A percentile compares a stretch with the other conserved stretches of the same genome.
Evolutionary conservation across 2,113 vertebrate species (phyloP).

Genomic region (Galemys pyrenaicus): DNA sequence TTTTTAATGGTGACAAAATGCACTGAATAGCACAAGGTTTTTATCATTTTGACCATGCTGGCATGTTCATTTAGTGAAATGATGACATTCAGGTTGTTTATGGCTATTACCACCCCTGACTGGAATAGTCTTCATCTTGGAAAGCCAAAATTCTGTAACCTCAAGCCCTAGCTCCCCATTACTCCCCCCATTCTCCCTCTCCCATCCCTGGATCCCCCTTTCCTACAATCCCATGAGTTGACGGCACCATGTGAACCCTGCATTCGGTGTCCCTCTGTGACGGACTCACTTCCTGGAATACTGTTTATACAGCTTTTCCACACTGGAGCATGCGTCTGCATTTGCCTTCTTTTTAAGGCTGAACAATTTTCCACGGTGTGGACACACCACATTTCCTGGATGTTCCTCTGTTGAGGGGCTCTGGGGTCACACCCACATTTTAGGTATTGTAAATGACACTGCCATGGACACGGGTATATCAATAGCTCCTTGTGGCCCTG

Average conservation of each 20-base stretch:
- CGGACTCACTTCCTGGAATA: not conserved
- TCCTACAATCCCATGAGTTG: too few species aligned
- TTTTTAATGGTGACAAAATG: not conserved
- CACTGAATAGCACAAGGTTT: too few species aligned
- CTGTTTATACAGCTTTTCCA: not conserved
- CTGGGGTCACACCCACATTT: not conserved
- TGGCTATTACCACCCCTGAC: too few species aligned
- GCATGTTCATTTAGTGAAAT: accelerated
- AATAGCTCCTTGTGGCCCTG: not conserved
- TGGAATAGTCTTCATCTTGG: too few species aligned
- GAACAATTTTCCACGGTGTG: not conserved
- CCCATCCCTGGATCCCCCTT: too few species aligned
- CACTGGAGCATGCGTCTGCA: not conserved
- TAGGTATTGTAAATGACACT: not conserved
- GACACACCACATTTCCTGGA: too few species aligned
- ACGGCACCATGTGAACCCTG: too few species aligned
- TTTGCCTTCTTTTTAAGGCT: not conserved
- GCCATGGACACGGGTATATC: not conserved
- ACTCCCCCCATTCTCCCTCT: too few species aligned
- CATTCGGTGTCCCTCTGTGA: not conserved
- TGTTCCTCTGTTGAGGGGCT: not conserved
- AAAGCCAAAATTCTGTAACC: not conserved
- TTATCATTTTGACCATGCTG: not conserved
- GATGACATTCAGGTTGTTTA: not conserved
- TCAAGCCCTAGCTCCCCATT: not conserved